Evolutionary conservation across 2,113 vertebrate species (phyloP).

Genomic region (Hemibagrus wyckioides): DNA sequence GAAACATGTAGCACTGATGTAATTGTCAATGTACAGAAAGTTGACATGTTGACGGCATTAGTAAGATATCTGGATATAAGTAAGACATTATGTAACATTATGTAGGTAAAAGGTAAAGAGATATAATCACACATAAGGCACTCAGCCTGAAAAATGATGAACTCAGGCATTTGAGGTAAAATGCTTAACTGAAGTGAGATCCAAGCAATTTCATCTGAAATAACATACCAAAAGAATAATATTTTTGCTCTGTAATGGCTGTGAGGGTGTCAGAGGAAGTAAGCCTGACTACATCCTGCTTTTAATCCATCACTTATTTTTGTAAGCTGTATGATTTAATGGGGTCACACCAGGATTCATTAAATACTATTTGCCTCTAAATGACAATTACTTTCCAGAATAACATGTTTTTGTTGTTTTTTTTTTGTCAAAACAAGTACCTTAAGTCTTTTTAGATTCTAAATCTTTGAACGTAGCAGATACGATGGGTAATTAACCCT

Average conservation of each 20-base stretch:
- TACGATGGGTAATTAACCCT: conserved; percentile 80
- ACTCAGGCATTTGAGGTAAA: too few relatives aligned
- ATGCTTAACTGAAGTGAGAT: background rate
- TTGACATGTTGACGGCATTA: conserved; percentile 15
- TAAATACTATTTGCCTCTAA: conserved; percentile 22
- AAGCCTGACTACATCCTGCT: conserved; percentile 25
- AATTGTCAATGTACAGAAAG: background rate
- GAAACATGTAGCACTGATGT: background rate
- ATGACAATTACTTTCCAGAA: conserved; percentile 19
- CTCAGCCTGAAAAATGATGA: background rate
- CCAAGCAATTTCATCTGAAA: background rate
- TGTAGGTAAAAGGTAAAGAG: background rate
- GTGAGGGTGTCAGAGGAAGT: conserved; percentile 24
- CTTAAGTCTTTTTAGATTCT: conserved; percentile 65
- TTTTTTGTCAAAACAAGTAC: conserved; percentile 64
- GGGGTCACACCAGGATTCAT: conserved; percentile 31
- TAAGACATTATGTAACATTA: conserved; percentile 10
- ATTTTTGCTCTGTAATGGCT: conserved; percentile 10
- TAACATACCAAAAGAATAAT: background rate
- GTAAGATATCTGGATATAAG: conserved; percentile 15
- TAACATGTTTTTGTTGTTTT: background rate
- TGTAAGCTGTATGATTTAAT: conserved; percentile 35
- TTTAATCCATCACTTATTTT: conserved; percentile 40
- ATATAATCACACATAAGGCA: background rate
- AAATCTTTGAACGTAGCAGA: conserved; percentile 64